Evolutionary conservation across 1,140 invertebrate species (phyloP), one percentile per base, ranked within the genome.

Genomic region (Drosophila carrolli): DNA sequence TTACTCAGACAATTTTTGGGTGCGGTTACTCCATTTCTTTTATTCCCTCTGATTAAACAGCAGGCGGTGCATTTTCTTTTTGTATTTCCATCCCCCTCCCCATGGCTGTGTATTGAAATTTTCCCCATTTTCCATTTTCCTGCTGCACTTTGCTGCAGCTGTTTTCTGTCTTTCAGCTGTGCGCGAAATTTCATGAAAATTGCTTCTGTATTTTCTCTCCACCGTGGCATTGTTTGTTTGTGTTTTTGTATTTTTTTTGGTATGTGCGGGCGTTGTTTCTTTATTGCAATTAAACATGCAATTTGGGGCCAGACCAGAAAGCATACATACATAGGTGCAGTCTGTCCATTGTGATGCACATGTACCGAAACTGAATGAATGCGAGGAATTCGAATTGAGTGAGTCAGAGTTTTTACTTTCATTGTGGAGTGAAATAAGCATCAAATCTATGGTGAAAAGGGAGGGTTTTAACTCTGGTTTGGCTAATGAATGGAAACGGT

Each of bases 281-380:
- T 85, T 85, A 85, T 86, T 85, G 82, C 78, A 86, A 86, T 85
- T 85, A 85, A 86, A 86, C 81, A 85, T 85, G 81, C 81, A 86
- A 85, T 85, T 85, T 65, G 81, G 81, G 81, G 81, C 72, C 81
- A 84, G 73, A 75, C 81, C 72, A 83, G 85, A 81, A 85, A 81
- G 61, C 72, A 85, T 77, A 78, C 72, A 76, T 56, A 72, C 72
- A 76, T 56, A 72, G 75, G 75, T 78, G 67, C 76, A 78, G 78
- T 37, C 48, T 59, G 73, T 35, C 70, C 61, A 81, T 81, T 70
- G 67, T 71, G 19, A 68, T 40, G 35, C 38, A 57, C 40, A 50
- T 76, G 73, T 68, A 70, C 74, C 44, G 2, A 71, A 63, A 29
- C 13, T 27, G 27, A 14, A 71, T 41, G 65, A 71, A 71, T 70